Percentiles rank a stretch among this genome's conserved stretches.
Evolutionary conservation across 1,140 invertebrate species (phyloP).

Genomic region (Drosophila baimaii): DNA sequence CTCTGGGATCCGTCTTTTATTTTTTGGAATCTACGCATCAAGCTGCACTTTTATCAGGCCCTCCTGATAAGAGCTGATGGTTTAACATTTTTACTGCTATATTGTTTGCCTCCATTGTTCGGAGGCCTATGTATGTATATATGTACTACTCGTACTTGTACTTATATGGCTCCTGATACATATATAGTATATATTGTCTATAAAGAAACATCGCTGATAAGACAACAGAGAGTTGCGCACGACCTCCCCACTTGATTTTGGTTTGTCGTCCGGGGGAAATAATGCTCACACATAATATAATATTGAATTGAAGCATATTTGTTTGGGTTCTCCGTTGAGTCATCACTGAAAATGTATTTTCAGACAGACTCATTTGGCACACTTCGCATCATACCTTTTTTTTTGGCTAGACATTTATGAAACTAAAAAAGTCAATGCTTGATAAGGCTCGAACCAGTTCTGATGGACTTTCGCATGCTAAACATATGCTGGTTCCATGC

Average conservation of each 20-base stretch:
- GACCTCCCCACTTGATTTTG: constrained; percentile 59
- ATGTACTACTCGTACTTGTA: constrained; percentile 10
- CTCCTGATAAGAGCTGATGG: constrained; percentile 35
- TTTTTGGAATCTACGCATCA: constrained; percentile 38
- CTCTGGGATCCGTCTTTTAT: constrained; percentile 17
- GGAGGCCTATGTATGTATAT: constrained; percentile 18
- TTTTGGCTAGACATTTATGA: constrained; percentile 55
- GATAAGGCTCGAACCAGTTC: constrained; percentile 47
- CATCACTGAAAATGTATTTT: constrained; percentile 44
- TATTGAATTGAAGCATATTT: constrained; percentile 39
- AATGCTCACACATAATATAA: constrained; percentile 12
- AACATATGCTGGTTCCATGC: constrained; percentile 44
- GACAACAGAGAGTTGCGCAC: constrained; percentile 61
- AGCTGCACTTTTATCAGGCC: constrained; percentile 42
- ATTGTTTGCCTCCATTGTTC: constrained; percentile 41
- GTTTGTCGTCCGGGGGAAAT: constrained; percentile 12
- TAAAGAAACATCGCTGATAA: constrained; percentile 64
- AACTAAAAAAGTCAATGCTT: constrained; percentile 64
- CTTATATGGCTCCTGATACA: constrained; percentile 27
- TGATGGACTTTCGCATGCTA: constrained; percentile 16
- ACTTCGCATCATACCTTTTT: constrained; percentile 36
- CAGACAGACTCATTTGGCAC: constrained; percentile 27
- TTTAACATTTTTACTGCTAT: constrained; percentile 23
- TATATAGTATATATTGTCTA: constrained; percentile 34
- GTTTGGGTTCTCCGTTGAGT: constrained; percentile 46